Base-by-base conservation (phyloP, 2,113 vertebrate species). In the Halcyon senegalensis region DNA sequence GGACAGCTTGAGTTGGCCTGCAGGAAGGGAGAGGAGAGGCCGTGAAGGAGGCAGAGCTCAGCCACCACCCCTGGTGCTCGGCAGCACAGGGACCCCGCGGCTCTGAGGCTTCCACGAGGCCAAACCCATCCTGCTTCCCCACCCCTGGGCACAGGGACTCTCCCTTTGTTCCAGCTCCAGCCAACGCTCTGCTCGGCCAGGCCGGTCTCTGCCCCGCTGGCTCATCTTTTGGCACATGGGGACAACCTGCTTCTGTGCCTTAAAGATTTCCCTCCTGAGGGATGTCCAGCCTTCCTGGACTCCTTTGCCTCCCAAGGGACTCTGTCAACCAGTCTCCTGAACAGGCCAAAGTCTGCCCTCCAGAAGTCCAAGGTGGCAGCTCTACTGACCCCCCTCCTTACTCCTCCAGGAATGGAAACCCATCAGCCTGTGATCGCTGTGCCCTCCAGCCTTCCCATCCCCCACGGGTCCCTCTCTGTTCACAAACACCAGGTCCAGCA, bases 1-100 rank as follows among this genome's bases (percentile, higher is more conserved):
- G 5, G 97, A 98, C 82, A 98, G 94, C 94, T 98, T 98, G 96
- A 98, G 96, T 94, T 98, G 98, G 70, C 98, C 98, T 98, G 43
- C 64, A 73, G 82, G 79, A 58, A 89, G 63, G 46, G 75, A 80
- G 89, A 48, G 55, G 10, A 87, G 25, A 68, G 35, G 24, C 2
- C 9, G 10, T 93, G 68, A 44, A 16, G 55, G 24, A 35, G 11
- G 56, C n/a, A 77, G 59, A 24, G 41, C 13, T 25, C 7, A 0
- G 27, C n/a, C 75, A 16, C 17, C 4, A 0, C 35, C 35, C 35
- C 35, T 35, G 35, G 35, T 35, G 35, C 35, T 35, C 35, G 2
- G 55, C 28, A 44, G 66, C 5, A 7, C 11, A 3, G 28, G 51
- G 44, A 33, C 15, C 4, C 53, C 18, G 0, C 2, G 4, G 60